phyloP scores from a whole-genome alignment of 2,797 vertebrate genomes.

The Gila robusta region DNA sequence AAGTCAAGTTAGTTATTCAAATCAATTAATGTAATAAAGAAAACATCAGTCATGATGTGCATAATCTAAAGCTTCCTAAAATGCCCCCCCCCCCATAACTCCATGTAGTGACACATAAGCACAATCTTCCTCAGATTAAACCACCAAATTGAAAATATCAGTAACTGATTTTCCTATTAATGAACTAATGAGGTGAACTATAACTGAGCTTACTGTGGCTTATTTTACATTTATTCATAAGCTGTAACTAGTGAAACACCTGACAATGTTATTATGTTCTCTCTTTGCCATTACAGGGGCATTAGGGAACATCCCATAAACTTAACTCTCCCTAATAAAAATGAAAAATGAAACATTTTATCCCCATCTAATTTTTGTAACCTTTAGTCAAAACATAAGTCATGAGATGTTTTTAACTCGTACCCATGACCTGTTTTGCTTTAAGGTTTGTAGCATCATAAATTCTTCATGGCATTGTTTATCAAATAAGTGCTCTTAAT shows the following conservation, averaged over 20 bases:
- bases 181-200: background rate
- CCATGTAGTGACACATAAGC: background rate
- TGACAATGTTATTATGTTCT: background rate
- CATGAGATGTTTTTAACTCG: background rate
- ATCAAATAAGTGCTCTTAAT: conserved; percentile 20
- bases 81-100: background rate
- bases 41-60: background rate
- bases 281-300: background rate
- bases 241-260: background rate
- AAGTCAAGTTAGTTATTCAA: background rate
- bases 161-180: too few relatives aligned
- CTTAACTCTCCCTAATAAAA: background rate
- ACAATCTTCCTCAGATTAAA: background rate
- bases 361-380: background rate
- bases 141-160: background rate
- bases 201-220: background rate
- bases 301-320: background rate
- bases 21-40: background rate
- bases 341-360: background rate
- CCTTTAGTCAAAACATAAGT: conserved; percentile 10
- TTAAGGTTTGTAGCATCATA: background rate
- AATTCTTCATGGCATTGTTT: conserved; percentile 15
- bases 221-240: conserved; percentile 4
- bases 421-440: background rate
- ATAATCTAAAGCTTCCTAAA: background rate